Conservation (phyloP, 2,888 invertebrate genomes). For the Cordilura impudica region DNA sequence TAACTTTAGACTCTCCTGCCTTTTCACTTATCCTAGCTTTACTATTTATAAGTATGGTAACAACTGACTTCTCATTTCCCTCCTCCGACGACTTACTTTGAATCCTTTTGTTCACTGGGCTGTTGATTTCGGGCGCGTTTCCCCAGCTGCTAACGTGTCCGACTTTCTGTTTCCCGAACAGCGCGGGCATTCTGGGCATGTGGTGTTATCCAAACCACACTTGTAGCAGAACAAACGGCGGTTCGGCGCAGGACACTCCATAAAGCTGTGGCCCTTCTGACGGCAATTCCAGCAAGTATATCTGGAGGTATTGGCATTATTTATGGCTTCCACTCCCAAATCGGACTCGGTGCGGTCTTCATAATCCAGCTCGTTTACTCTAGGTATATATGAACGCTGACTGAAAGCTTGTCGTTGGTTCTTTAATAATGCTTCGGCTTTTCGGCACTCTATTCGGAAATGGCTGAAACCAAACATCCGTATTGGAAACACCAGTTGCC, state of each 20-base stretch:
- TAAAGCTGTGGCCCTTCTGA: neutral
- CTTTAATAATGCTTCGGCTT: neutral
- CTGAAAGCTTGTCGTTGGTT: neutral
- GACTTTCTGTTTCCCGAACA: neutral
- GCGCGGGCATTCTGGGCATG: too few relatives aligned
- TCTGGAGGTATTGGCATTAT: neutral
- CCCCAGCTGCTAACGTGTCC: neutral
- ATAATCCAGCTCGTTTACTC: neutral
- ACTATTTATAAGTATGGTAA: neutral
- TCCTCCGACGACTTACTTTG: neutral
- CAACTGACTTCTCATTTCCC: neutral
- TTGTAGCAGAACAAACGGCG: too few relatives aligned
- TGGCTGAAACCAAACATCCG: neutral
- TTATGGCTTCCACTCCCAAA: neutral
- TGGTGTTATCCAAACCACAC: too few relatives aligned
- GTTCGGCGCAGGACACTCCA: too few relatives aligned
- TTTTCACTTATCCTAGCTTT: too few relatives aligned
- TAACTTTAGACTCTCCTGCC: neutral
- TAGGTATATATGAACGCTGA: neutral
- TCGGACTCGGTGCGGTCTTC: too few relatives aligned
- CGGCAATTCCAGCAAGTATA: neutral
- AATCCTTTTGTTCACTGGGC: neutral
- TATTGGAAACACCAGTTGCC: neutral
- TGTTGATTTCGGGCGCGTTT: neutral
- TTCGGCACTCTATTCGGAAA: neutral